Evolutionary conservation across 2,888 invertebrate species (phyloP).

Genomic region (Drosophila bunnanda): DNA sequence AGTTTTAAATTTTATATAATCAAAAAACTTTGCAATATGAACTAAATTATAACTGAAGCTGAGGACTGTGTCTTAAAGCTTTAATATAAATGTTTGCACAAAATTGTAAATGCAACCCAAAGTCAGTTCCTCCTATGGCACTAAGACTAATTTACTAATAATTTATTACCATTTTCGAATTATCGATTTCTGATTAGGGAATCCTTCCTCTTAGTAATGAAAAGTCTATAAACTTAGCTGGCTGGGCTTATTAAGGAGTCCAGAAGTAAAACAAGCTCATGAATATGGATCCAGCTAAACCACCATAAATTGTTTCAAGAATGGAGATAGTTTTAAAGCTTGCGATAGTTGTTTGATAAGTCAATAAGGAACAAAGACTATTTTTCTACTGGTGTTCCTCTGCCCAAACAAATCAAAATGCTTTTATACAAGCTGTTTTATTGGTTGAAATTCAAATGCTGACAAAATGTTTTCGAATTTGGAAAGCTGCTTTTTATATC

Average conservation of each 20-base stretch:
- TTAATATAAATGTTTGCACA: neutral
- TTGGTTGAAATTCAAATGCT: constrained; percentile 9
- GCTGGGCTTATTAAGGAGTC: neutral
- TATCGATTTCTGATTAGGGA: neutral
- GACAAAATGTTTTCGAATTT: constrained; percentile 26
- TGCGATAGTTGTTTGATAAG: constrained; percentile 19
- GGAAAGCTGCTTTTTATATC: constrained; percentile 57
- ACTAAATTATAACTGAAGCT: too few species aligned
- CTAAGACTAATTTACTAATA: too few species aligned
- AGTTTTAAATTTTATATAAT: too few species aligned
- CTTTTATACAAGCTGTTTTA: constrained; percentile 7
- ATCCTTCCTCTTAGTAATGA: neutral
- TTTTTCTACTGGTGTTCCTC: neutral
- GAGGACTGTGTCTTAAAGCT: too few species aligned
- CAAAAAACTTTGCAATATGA: too few species aligned
- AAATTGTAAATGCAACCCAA: neutral
- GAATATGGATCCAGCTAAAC: neutral
- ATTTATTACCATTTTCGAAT: neutral
- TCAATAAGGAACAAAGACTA: constrained; percentile 22
- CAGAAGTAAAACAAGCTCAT: neutral
- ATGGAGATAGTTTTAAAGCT: neutral
- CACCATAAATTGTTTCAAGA: neutral
- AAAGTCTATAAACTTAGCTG: neutral
- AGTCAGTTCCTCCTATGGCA: neutral
- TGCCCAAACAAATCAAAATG: constrained; percentile 1